A percentile compares a stretch with the other conserved stretches of the same genome.
These are phyloP conservation scores for Festucalex cinctus DNA, from an alignment of 2,113 vertebrate genomes.

Conservation along the genomic window DNA sequence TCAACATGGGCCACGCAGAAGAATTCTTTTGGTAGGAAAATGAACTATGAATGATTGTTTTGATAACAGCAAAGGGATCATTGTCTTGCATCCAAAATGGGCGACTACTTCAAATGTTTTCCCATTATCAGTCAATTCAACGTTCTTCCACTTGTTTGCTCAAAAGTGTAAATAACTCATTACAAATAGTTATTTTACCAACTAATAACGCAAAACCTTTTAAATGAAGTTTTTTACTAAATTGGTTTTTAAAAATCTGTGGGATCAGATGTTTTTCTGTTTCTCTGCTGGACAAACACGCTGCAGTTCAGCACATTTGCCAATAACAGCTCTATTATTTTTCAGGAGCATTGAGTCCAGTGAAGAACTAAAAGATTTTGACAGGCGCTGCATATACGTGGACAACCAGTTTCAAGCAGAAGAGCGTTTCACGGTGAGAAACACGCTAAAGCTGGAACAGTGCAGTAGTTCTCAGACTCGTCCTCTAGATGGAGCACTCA, in stretches of 20 bases:
- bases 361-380: constrained; percentile 72
- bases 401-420: constrained; percentile 70
- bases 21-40: constrained; percentile 68
- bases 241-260: neutral
- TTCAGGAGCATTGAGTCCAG: constrained; percentile 69
- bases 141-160: neutral
- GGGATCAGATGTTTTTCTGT: neutral
- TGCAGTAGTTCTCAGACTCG: constrained; percentile 6
- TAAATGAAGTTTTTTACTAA: neutral
- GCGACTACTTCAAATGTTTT: neutral
- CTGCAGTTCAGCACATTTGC: neutral
- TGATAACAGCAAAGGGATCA: neutral
- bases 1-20: constrained; percentile 72
- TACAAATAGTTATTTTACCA: neutral
- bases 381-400: constrained; percentile 70
- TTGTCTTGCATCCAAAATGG: neutral
- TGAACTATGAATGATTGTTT: neutral
- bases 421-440: constrained; percentile 75
- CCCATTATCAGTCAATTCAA: neutral
- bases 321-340: constrained; percentile 6
- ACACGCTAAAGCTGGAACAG: neutral
- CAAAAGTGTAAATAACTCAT: neutral
- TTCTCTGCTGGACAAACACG: neutral
- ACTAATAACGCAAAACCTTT: neutral
- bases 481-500: constrained; percentile 64